Evolutionary conservation across 2,113 vertebrate genomes (phyloP).

Genomic region (Choloepus hoffmanni): DNA sequence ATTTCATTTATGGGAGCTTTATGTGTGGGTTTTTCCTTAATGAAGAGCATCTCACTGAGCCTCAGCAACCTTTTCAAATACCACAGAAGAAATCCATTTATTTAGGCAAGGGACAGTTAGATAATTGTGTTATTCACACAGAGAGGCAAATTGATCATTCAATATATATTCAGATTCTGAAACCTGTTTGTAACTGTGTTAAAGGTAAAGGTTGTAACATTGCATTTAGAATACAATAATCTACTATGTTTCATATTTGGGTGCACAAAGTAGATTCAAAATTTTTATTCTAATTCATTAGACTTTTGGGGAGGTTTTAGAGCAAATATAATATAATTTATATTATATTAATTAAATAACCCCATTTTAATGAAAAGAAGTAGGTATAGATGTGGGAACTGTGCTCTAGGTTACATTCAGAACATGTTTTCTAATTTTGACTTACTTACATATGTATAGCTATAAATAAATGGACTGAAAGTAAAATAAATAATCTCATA

Average conservation of each 20-base stretch:
- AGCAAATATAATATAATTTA: not conserved
- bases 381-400: not conserved
- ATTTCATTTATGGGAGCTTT: conserved; percentile 6
- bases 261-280: not conserved
- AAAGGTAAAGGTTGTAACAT: not conserved
- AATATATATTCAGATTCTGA: not conserved
- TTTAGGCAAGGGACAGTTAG: conserved; percentile 5
- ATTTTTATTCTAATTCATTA: not conserved
- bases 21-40: not conserved
- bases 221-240: not conserved
- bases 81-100: not conserved
- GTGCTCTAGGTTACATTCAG: not conserved
- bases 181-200: not conserved
- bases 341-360: not conserved
- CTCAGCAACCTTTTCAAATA: conserved; percentile 61
- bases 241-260: not conserved
- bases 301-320: not conserved
- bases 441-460: not conserved
- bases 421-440: not conserved
- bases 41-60: not conserved
- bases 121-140: not conserved
- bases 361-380: not conserved
- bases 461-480: not conserved
- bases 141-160: not conserved
- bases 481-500: not conserved